Evolutionary conservation across 2,888 invertebrate genomes (phyloP), one percentile per base, ranked within the genome.

Genomic region (Cheilosia vernalis): DNA sequence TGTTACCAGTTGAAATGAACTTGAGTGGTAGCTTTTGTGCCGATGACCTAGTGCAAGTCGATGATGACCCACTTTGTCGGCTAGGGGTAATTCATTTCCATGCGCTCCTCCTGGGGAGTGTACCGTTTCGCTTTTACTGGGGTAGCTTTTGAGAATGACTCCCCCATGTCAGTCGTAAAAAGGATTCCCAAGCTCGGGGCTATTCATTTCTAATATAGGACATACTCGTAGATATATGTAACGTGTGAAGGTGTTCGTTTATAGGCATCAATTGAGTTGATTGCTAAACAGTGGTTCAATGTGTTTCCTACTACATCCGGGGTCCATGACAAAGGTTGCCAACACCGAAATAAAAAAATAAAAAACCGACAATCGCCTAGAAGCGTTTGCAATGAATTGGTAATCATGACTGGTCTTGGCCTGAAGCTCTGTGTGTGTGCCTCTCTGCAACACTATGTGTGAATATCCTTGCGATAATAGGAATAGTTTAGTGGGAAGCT

Each of bases 251-350:
- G 61, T 84, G 69, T 63, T 76, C 74, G 69, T 64, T 70, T 70
- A 70, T 70, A 69, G 80, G 55, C 80, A 70, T 70, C 80, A 84
- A 84, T 84, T 84, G 84, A 84, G 80, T 84, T 80, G 84, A 84
- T 84, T 80, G 80, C 84, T 80, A 66, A 84, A 80, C 84, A 74
- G 74, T 53, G 74, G 74, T 80, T 80, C 80, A 84, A 84, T 80
- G 66, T 80, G 80, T 70, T 80, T 70, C 66, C 60, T 64, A 60
- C 70, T 60, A 40, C 74, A 80, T 84, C 69, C 74, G 80, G 84
- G 70, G 21, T 70, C 70, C 56, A 61, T 67, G 73, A 63, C 66
- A 83, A 69, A 83, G 80, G 74, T 80, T 74, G 55, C 53, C 58
- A 74, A 27, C 69, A 37, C 19, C 64, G 33, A 69, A 42, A 27